These are phyloP conservation scores for Pelusios castaneus DNA, from an alignment of 2,113 vertebrate species.

Conservation along the genomic window DNA sequence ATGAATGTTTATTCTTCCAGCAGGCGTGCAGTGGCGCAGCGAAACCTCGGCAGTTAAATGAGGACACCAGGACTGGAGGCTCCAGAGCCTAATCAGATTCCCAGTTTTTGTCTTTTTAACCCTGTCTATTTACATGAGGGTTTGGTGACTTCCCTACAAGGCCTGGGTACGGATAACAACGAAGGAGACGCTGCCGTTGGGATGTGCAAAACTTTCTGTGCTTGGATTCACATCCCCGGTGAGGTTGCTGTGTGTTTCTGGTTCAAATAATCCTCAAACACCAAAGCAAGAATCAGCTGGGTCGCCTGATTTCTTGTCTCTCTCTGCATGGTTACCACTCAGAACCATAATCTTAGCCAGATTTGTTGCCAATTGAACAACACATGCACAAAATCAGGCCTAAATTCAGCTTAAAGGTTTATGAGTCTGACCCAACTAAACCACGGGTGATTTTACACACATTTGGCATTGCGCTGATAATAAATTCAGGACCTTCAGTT, in stretches of 20 bases:
- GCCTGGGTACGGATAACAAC: fast-evolving
- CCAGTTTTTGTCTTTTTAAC: background rate
- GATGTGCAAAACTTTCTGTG: background rate
- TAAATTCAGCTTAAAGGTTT: background rate
- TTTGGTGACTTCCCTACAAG: fast-evolving
- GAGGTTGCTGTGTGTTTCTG: background rate
- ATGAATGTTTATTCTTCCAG: background rate
- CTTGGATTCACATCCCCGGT: background rate
- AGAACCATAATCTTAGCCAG: fast-evolving
- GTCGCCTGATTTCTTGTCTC: fast-evolving
- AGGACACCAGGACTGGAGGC: background rate
- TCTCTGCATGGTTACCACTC: background rate
- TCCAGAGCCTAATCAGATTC: fast-evolving
- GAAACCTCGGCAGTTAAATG: background rate
- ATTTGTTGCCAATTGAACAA: fast-evolving
- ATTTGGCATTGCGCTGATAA: background rate
- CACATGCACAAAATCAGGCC: background rate
- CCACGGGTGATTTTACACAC: background rate
- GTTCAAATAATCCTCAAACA: background rate
- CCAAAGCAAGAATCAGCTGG: fast-evolving
- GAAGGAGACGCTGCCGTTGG: background rate
- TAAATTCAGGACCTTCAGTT: background rate
- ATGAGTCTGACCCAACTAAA: background rate
- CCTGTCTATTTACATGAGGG: fast-evolving
- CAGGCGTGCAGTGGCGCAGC: background rate